These are phyloP conservation scores for Corythornis cristatus DNA, from an alignment of 2,113 vertebrate genomes.

Conservation along the genomic window DNA sequence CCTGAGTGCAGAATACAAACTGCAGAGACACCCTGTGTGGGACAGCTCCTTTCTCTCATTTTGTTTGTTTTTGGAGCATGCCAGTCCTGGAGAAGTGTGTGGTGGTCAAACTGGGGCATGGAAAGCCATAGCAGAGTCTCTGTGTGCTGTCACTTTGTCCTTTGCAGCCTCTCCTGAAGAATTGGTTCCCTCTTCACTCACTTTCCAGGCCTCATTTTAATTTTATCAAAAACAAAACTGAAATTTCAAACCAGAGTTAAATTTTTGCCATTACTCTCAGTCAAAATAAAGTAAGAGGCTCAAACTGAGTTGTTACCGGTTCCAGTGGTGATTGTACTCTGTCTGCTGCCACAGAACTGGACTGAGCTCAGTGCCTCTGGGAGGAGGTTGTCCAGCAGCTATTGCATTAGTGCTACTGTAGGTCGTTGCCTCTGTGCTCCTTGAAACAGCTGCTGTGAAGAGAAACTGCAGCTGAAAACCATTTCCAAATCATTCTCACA, in stretches of 20 bases:
- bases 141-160: not conserved
- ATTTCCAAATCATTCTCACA: conserved; percentile 56
- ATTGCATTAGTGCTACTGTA: not conserved
- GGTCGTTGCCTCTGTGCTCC: conserved; percentile 27
- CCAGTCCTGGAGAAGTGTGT: not conserved
- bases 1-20: not conserved
- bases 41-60: not conserved
- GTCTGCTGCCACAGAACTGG: not conserved
- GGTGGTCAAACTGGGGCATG: not conserved
- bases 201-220: not conserved
- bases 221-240: not conserved
- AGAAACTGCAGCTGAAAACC: conserved; percentile 29
- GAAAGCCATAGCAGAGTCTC: not conserved
- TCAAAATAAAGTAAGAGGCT: not conserved
- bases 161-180: not conserved
- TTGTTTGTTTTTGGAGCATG: not conserved
- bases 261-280: not conserved
- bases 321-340: not conserved
- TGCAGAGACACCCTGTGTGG: not conserved
- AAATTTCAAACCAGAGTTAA: not conserved
- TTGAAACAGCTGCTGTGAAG: not conserved
- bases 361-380: not conserved
- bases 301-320: not conserved
- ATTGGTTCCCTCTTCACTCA: not conserved
- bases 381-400: not conserved